Base-by-base conservation (phyloP, 2,797 vertebrate genomes). In the Pangasius sanitwongsei region DNA sequence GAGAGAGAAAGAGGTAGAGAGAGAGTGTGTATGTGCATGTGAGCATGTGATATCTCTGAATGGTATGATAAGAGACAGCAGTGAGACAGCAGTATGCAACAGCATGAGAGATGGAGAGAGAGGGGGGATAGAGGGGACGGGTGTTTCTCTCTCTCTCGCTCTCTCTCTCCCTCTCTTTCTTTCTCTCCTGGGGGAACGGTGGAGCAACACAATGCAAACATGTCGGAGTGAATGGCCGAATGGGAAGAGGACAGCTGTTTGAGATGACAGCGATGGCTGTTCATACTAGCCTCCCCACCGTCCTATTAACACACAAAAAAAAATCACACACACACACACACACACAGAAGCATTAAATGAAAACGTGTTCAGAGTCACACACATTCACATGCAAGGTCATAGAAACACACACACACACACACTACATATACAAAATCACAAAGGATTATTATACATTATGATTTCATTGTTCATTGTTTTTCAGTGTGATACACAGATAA, bases 201-300 rank as follows among this genome's bases (percentile, higher is more conserved):
- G 93, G 94, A 90, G 92, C 90, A 94, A 94, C 95, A 96, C 96
- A 96, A 96, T 96, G 95, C 95, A 96, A 96, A 96, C 95, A 96
- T 94, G 94, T 93, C 92, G 90, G 91, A 92, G 90, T 96, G 94
- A 96, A 96, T 96, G 92, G 90, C 93, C 94, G 94, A 95, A 95
- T 95, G 95, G 94, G 95, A 96, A 96, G 94, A 94, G 94, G 96
- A 96, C 96, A 97, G 96, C 96, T 97, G 96, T 96, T 96, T 94
- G 94, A 95, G 95, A 97, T 96, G 96, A 96, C 96, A 95, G 95
- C 94, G 93, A 96, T 97, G 95, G 95, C 95, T 96, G 95, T 96
- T 96, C 96, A 96, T 96, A 95, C 92, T 92, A 95, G 95, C 92
- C 94, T 96, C 96, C 94, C 95, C 95, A 95, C 92, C 89, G 94